These are phyloP conservation scores for Ceyx erithaca DNA, from an alignment of 2,797 vertebrate species.

Conservation along the genomic window DNA sequence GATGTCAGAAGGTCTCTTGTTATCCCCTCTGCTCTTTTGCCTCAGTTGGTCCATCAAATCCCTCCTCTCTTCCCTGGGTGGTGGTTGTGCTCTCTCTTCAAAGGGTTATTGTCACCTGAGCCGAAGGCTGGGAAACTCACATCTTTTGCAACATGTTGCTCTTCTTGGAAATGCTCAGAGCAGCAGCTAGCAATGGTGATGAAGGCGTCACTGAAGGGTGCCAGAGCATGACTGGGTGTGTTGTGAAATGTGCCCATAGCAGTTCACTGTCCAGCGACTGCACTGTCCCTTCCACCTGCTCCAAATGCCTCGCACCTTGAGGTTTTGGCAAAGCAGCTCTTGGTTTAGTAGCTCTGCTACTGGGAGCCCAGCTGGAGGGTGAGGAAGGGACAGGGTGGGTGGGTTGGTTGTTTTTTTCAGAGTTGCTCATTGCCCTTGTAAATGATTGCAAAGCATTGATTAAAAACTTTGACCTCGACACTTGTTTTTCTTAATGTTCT, in stretches of 20 bases:
- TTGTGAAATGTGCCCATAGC: neutral
- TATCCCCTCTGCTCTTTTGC: neutral
- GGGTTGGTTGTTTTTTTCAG: neutral
- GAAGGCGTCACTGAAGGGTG: neutral
- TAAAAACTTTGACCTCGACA: neutral
- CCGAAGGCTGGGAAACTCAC: neutral
- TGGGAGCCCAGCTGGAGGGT: neutral
- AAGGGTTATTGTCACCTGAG: neutral
- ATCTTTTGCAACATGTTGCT: neutral
- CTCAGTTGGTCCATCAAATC: neutral
- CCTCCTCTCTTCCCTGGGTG: neutral
- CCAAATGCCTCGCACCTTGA: accelerated
- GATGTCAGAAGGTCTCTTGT: neutral
- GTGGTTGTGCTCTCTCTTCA: neutral
- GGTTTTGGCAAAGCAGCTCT: neutral
- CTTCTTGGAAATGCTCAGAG: neutral
- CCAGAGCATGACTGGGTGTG: accelerated
- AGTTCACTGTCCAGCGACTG: accelerated
- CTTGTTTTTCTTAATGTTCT: neutral
- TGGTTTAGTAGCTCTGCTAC: neutral
- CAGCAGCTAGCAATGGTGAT: neutral
- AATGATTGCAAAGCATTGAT: neutral
- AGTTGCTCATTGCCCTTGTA: neutral
- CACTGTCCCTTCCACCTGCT: neutral
- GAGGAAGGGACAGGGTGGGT: neutral